A percentile compares a stretch with the other conserved stretches of the same genome.
Evolutionary conservation across 2,888 invertebrate species (phyloP).

Genomic region (Palloptera scutellata): DNA sequence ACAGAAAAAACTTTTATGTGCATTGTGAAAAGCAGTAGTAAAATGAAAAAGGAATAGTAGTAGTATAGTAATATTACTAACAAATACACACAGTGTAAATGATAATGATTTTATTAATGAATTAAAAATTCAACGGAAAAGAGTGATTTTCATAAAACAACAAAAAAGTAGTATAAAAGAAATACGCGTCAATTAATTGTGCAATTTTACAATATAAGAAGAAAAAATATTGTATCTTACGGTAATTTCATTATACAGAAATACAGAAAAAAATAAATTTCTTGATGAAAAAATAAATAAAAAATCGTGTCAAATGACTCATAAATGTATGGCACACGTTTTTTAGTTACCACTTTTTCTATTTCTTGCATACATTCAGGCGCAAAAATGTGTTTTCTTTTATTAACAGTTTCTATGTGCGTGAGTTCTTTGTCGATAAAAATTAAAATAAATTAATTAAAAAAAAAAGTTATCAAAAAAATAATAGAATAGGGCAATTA

Average conservation of each 20-base stretch:
- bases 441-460: too few species aligned
- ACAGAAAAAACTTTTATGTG: conserved; percentile 1
- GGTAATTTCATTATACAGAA: conserved; percentile 1
- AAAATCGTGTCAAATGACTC: conserved; percentile 5
- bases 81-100: background rate
- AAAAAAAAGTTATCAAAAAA: too few species aligned
- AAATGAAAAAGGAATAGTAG: conserved; percentile 20
- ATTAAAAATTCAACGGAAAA: background rate
- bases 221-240: background rate
- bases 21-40: conserved; percentile 38
- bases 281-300: background rate
- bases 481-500: conserved; percentile 44
- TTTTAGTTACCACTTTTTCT: conserved; percentile 9
- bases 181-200: conserved; percentile 15
- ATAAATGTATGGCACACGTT: background rate
- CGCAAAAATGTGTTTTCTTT: conserved; percentile 9
- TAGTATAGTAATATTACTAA: background rate
- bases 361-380: conserved; percentile 10
- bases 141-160: too few species aligned
- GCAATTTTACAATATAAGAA: conserved; percentile 1
- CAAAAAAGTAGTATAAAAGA: background rate
- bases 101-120: background rate
- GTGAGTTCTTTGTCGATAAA: too few species aligned
- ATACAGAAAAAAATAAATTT: background rate
- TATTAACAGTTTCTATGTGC: conserved; percentile 9